These are phyloP conservation scores for Turnix velox DNA, from an alignment of 2,113 vertebrate species.

Conservation along the genomic window DNA sequence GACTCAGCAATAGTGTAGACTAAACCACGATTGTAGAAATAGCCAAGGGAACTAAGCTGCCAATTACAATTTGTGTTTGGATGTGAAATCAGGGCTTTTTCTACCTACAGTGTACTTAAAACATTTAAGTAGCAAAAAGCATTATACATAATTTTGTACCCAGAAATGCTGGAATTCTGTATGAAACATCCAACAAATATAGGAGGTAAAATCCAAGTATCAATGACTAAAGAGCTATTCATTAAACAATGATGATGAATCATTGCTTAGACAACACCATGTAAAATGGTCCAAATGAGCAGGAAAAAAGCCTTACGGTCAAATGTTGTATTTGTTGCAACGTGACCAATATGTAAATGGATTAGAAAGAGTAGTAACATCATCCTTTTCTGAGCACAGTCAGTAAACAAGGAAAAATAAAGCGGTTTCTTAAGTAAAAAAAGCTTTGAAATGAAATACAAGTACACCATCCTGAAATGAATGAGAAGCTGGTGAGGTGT, in stretches of 20 bases:
- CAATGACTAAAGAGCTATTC: background rate
- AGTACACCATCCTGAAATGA: slow-evolving; percentile 29
- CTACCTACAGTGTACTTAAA: background rate
- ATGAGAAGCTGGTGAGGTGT: slow-evolving; percentile 47
- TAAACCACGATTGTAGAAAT: background rate
- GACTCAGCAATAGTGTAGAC: background rate
- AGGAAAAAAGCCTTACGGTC: background rate
- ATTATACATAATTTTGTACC: background rate
- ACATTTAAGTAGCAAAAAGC: background rate
- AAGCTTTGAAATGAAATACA: slow-evolving; percentile 46
- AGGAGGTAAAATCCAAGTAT: background rate
- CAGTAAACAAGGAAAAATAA: background rate
- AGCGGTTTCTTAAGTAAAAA: slow-evolving; percentile 36
- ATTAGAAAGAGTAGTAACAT: slow-evolving; percentile 21
- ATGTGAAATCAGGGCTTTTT: background rate
- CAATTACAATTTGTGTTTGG: background rate
- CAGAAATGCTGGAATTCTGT: background rate
- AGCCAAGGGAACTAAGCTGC: background rate
- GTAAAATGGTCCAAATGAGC: background rate
- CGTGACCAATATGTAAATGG: background rate
- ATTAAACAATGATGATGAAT: background rate
- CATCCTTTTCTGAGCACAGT: background rate
- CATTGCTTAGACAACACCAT: background rate
- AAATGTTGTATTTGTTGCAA: background rate
- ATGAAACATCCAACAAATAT: background rate